phyloP scores from a whole-genome alignment of 1,140 invertebrate species.

The Brachionus calyciflorus region DNA sequence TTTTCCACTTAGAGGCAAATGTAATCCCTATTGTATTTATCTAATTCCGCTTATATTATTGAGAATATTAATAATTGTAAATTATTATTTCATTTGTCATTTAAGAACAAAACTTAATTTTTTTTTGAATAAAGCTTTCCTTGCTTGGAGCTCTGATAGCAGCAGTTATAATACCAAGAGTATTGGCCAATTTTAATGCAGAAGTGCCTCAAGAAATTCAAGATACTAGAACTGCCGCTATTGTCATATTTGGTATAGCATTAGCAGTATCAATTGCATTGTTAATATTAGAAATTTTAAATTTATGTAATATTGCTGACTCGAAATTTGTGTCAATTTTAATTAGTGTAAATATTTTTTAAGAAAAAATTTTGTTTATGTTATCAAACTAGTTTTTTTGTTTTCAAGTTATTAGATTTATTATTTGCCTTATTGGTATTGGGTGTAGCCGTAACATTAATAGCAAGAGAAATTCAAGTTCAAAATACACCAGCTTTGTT shows the following conservation, averaged over 20 bases:
- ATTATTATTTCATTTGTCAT: not conserved
- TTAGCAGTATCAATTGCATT: slow-evolving; percentile 4
- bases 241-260: slow-evolving; percentile 33
- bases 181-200: not conserved
- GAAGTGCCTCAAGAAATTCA: not conserved
- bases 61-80: not conserved
- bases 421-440: slow-evolving; percentile 22
- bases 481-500: not conserved
- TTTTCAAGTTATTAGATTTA: slow-evolving; percentile 21
- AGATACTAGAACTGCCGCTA: not conserved
- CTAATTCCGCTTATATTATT: slow-evolving; percentile 8
- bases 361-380: not conserved
- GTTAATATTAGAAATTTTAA: not conserved
- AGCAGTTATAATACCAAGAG: not conserved
- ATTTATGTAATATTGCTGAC: slow-evolving; percentile 31
- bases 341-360: not conserved
- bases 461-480: not conserved
- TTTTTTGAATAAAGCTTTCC: not conserved
- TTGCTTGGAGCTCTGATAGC: slow-evolving; percentile 17
- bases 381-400: not conserved
- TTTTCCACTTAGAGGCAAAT: slow-evolving; percentile 31
- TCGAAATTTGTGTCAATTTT: slow-evolving; percentile 30
- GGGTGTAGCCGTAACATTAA: not conserved
- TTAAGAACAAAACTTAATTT: not conserved
- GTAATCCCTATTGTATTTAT: slow-evolving; percentile 10